Evolutionary conservation across 2,888 invertebrate genomes (phyloP).

Genomic region (Cephus pulcher): DNA sequence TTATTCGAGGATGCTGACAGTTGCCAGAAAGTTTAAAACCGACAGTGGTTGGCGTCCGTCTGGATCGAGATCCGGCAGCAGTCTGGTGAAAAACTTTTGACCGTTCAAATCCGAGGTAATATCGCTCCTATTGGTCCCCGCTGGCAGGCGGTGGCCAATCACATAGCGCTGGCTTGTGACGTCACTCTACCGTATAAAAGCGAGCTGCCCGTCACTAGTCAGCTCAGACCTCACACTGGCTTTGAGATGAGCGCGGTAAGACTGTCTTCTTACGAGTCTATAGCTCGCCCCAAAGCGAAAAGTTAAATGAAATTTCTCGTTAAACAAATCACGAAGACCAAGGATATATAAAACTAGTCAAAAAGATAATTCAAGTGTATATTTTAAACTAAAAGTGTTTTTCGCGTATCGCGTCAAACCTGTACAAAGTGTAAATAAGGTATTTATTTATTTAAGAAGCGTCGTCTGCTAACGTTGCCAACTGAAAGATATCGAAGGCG

Average conservation of each 20-base stretch:
- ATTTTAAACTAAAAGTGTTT: constrained; percentile 9
- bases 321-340: constrained; percentile 29
- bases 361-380: constrained; percentile 13
- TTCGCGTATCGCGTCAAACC: constrained; percentile 9
- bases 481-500: constrained; percentile 4
- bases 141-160: constrained; percentile 43
- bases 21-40: background rate
- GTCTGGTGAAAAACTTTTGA: constrained; percentile 26
- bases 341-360: constrained; percentile 55
- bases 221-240: constrained; percentile 56
- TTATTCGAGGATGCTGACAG: background rate
- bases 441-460: constrained; percentile 15
- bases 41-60: constrained; percentile 18
- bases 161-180: constrained; percentile 42
- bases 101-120: constrained; percentile 29
- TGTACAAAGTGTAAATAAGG: constrained; percentile 36
- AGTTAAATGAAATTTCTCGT: constrained; percentile 10
- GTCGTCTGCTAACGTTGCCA: constrained; percentile 7
- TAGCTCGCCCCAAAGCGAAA: constrained; percentile 25
- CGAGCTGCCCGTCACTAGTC: constrained; percentile 38
- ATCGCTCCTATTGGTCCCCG: constrained; percentile 63
- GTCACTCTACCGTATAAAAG: constrained; percentile 55
- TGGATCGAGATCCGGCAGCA: constrained; percentile 59
- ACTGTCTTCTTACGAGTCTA: constrained; percentile 36
- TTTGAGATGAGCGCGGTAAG: constrained; percentile 49